Conservation (phyloP, 2,888 invertebrate species). For the Drosophila neotestacea region DNA sequence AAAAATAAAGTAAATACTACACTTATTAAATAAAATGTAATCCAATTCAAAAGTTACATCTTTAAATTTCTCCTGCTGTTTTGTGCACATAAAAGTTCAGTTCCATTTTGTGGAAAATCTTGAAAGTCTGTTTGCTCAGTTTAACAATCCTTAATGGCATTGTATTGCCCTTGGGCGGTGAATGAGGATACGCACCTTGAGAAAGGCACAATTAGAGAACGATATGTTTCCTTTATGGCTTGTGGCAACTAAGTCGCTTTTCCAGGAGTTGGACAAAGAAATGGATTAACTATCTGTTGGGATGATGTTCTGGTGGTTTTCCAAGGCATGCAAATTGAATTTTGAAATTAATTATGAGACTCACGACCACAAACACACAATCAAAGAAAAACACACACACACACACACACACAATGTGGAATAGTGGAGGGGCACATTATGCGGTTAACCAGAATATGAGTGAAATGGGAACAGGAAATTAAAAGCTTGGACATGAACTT, state of each 20-base stretch:
- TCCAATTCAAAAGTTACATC: no score
- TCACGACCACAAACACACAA: slow-evolving; percentile 43
- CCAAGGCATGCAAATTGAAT: slow-evolving; percentile 69
- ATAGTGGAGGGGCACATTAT: slow-evolving; percentile 33
- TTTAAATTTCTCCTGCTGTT: neutral
- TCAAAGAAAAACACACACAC: slow-evolving; percentile 14
- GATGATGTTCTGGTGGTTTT: slow-evolving; percentile 8
- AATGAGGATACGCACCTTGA: slow-evolving; percentile 4
- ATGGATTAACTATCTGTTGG: slow-evolving; percentile 2
- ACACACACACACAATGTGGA: slow-evolving; percentile 1
- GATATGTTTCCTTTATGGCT: slow-evolving; percentile 14
- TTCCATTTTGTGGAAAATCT: neutral
- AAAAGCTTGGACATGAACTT: slow-evolving; percentile 4
- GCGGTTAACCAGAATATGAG: slow-evolving; percentile 43
- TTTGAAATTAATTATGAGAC: slow-evolving; percentile 73
- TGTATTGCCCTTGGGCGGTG: slow-evolving; percentile 5
- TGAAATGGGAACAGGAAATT: slow-evolving; percentile 1
- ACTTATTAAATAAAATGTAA: no score
- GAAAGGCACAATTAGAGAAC: slow-evolving; percentile 16
- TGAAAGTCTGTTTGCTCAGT: slow-evolving; percentile 10
- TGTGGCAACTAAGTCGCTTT: slow-evolving; percentile 12
- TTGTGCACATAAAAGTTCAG: neutral
- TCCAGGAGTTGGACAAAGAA: neutral
- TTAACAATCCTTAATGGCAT: slow-evolving; percentile 35
- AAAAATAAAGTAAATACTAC: no score